phyloP scores from a whole-genome alignment of 2,113 vertebrate genomes.

The Ceuthmochares aereus region DNA sequence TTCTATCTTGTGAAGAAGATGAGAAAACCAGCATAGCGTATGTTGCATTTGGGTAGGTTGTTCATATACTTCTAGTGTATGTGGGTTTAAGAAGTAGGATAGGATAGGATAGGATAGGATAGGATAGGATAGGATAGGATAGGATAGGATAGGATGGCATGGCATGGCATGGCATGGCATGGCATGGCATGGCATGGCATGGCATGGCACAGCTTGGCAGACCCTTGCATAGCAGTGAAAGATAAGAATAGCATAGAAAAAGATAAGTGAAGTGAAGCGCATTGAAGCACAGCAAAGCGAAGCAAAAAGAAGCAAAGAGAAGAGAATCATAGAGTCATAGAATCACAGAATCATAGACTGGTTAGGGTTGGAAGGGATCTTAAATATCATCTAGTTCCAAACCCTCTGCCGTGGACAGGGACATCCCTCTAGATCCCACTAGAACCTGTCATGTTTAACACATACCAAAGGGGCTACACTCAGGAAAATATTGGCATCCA shows the following conservation, averaged over 20 bases:
- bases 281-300: too few relatives aligned
- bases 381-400: too few relatives aligned
- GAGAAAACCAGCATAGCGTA: background rate
- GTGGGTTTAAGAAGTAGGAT: background rate
- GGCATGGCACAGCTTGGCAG: background rate
- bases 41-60: background rate
- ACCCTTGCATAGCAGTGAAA: background rate
- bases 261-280: too few relatives aligned
- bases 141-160: too few relatives aligned
- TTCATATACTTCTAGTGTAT: background rate
- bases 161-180: too few relatives aligned
- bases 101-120: background rate
- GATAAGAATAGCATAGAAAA: background rate
- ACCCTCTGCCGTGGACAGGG: too few relatives aligned
- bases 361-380: too few relatives aligned
- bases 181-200: too few relatives aligned
- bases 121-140: background rate
- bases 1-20: background rate
- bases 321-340: too few relatives aligned
- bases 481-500: background rate
- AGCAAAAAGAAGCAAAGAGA: too few relatives aligned
- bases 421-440: too few relatives aligned
- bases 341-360: too few relatives aligned
- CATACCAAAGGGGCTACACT: background rate
- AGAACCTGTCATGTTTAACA: background rate